Percentiles rank a stretch among this genome's conserved stretches.
Conservation (phyloP, 2,888 invertebrate species). For the Dione vanillae region DNA sequence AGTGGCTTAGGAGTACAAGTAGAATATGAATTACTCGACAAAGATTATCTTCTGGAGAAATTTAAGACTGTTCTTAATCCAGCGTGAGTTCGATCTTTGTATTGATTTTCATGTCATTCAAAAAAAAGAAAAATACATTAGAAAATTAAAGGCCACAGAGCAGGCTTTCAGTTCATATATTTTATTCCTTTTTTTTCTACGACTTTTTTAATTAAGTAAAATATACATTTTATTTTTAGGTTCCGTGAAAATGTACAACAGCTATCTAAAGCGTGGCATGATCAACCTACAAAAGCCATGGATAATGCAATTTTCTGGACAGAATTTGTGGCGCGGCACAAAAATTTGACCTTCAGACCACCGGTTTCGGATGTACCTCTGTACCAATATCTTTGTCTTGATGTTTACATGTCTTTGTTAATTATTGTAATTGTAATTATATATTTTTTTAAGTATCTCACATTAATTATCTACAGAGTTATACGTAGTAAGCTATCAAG, state of each 20-base stretch:
- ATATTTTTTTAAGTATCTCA: not conserved
- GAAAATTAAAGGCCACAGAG: too few relatives aligned
- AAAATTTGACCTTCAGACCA: constrained; percentile 68
- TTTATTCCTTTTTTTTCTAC: too few relatives aligned
- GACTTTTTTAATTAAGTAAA: too few relatives aligned
- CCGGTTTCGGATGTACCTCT: constrained; percentile 62
- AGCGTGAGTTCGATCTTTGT: constrained; percentile 66
- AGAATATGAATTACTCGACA: constrained; percentile 74
- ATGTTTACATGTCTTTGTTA: constrained; percentile 46
- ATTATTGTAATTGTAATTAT: constrained; percentile 11
- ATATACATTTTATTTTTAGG: too few relatives aligned
- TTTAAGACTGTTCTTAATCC: constrained; percentile 81
- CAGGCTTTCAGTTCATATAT: too few relatives aligned
- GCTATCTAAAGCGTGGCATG: constrained; percentile 78
- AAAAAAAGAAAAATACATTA: too few relatives aligned
- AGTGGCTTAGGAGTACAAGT: constrained; percentile 79
- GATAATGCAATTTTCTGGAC: constrained; percentile 84
- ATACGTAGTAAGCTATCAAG: not conserved
- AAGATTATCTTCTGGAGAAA: constrained; percentile 76
- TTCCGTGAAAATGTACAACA: constrained; percentile 67
- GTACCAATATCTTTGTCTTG: constrained; percentile 72
- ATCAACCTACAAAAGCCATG: constrained; percentile 76
- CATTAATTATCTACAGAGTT: not conserved
- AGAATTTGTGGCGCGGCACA: constrained; percentile 79
- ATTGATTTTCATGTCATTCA: not conserved